These are phyloP conservation scores for Otus sunia DNA, from an alignment of 2,113 vertebrate species.

Conservation along the genomic window DNA sequence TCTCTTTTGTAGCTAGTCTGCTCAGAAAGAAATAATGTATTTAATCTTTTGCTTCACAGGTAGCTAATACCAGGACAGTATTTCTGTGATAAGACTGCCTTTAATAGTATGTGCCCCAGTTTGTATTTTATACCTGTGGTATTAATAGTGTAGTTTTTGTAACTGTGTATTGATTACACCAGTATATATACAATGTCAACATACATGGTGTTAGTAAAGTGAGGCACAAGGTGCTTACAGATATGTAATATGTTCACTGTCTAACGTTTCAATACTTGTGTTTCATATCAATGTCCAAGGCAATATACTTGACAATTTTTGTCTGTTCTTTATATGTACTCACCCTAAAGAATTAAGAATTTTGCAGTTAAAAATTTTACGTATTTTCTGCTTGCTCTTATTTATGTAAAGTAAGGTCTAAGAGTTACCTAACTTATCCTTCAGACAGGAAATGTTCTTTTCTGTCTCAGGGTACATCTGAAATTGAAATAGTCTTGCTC, in stretches of 20 bases:
- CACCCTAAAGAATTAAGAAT: not conserved
- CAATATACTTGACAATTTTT: not conserved
- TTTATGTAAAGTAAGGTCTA: not conserved
- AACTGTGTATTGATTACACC: not conserved
- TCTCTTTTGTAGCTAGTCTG: not conserved
- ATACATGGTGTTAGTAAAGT: not conserved
- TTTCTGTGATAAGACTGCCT: not conserved
- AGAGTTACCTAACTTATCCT: not conserved
- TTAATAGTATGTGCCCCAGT: not conserved
- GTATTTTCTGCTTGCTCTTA: not conserved
- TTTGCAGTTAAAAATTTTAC: not conserved
- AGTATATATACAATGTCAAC: not conserved
- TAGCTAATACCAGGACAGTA: not conserved
- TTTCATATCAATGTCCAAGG: not conserved
- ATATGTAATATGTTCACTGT: not conserved
- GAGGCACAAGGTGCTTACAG: not conserved
- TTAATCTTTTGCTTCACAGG: constrained; percentile 1
- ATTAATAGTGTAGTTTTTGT: not conserved
- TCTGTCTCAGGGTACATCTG: not conserved
- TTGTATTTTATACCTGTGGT: not conserved
- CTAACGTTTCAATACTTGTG: fast-evolving
- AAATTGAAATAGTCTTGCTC: not conserved
- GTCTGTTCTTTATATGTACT: not conserved
- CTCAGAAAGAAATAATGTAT: constrained; percentile 1
- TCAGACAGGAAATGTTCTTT: not conserved